phyloP scores from a whole-genome alignment of 2,888 invertebrate genomes.

The Campoplex nolae region DNA sequence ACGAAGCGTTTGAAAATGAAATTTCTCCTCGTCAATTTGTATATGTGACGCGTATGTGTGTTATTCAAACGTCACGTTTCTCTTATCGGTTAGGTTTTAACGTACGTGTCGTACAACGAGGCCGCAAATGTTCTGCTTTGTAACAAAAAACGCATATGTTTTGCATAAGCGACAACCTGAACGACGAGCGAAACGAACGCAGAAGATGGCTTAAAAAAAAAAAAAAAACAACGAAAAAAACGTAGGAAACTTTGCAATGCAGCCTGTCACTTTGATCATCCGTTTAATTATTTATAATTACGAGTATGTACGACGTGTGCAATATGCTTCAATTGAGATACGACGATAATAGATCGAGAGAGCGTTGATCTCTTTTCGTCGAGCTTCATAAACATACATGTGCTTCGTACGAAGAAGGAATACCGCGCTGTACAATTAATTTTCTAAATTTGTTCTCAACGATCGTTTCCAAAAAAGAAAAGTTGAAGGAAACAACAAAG shows the following conservation, averaged over 20 bases:
- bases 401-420: not conserved
- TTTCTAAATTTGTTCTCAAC: not conserved
- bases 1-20: not conserved
- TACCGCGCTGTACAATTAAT: not conserved
- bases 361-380: conserved; percentile 44
- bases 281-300: conserved; percentile 67
- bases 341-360: conserved; percentile 62
- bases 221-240: not conserved
- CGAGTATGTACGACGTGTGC: conserved; percentile 46
- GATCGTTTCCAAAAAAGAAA: not conserved
- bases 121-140: conserved; percentile 2
- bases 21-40: conserved; percentile 35
- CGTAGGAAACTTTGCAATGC: conserved; percentile 15
- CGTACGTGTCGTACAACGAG: conserved; percentile 22
- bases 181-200: conserved; percentile 22
- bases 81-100: conserved; percentile 48
- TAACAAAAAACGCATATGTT: conserved; percentile 16
- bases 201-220: too few species aligned
- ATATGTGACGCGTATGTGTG: not conserved
- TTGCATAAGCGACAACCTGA: conserved; percentile 1
- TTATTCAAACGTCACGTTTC: conserved; percentile 34
- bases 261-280: conserved; percentile 50
- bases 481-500: too few species aligned
- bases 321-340: conserved; percentile 53
- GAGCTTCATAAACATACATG: not conserved